Evolutionary conservation across 2,113 vertebrate genomes (phyloP).

Genomic region (Corapipo altera): DNA sequence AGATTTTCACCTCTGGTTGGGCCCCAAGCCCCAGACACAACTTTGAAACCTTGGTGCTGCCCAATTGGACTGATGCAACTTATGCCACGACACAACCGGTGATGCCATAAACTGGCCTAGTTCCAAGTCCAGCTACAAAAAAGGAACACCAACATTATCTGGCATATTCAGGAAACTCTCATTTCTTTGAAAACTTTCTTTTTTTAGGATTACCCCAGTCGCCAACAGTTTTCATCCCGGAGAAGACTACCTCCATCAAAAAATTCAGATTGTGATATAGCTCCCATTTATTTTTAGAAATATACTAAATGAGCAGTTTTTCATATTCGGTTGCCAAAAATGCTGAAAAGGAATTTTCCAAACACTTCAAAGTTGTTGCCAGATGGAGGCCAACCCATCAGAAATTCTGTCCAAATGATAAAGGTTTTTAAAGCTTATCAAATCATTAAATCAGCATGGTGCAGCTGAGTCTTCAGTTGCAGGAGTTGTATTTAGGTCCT

Average conservation of each 20-base stretch:
- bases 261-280: background rate
- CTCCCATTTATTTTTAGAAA: background rate
- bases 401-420: background rate
- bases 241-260: background rate
- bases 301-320: background rate
- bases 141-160: rapidly evolving
- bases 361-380: background rate
- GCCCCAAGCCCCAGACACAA: background rate
- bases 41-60: background rate
- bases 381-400: background rate
- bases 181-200: background rate
- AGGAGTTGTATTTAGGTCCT: background rate
- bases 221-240: background rate
- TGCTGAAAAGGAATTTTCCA: background rate
- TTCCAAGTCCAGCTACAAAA: background rate
- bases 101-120: background rate
- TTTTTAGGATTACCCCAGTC: background rate
- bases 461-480: background rate
- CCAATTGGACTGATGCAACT: background rate
- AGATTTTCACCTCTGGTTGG: background rate
- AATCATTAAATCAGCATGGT: background rate
- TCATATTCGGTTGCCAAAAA: background rate
- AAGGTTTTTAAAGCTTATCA: background rate
- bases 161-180: background rate
- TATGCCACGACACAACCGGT: background rate